Conservation (phyloP, 2,797 vertebrate genomes). For the Buphagus erythrorhynchus region DNA sequence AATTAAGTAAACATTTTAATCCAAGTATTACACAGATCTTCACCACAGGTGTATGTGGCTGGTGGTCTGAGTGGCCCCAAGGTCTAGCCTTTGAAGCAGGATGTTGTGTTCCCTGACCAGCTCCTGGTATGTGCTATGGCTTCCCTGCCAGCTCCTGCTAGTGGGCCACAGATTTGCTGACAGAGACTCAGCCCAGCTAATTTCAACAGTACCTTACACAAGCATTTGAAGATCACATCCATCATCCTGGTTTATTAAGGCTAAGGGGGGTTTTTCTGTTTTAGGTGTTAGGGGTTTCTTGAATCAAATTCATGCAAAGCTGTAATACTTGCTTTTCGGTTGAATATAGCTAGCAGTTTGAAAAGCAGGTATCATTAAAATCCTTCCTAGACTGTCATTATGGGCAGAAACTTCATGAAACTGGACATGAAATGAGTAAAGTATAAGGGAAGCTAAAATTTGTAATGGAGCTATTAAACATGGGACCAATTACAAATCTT, state of each 20-base stretch:
- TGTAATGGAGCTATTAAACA: neutral
- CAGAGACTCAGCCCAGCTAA: neutral
- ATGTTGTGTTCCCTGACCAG: neutral
- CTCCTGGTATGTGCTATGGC: neutral
- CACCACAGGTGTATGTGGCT: neutral
- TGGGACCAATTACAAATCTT: neutral
- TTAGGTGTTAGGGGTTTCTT: neutral
- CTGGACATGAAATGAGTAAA: neutral
- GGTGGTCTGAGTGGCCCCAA: neutral
- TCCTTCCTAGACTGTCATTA: neutral
- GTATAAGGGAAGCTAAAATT: neutral
- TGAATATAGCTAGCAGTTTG: neutral
- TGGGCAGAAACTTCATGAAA: neutral
- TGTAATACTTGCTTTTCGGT: neutral
- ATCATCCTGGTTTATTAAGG: neutral
- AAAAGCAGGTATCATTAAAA: neutral
- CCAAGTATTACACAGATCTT: neutral
- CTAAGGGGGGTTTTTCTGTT: neutral
- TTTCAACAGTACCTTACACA: neutral
- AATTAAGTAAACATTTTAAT: neutral
- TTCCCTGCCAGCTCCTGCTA: neutral
- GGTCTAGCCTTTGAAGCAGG: neutral
- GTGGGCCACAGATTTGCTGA: neutral
- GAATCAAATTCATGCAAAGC: neutral
- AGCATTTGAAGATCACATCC: neutral